These are phyloP conservation scores for Acanthisitta chloris DNA, from an alignment of 2,113 vertebrate species.

Conservation along the genomic window DNA sequence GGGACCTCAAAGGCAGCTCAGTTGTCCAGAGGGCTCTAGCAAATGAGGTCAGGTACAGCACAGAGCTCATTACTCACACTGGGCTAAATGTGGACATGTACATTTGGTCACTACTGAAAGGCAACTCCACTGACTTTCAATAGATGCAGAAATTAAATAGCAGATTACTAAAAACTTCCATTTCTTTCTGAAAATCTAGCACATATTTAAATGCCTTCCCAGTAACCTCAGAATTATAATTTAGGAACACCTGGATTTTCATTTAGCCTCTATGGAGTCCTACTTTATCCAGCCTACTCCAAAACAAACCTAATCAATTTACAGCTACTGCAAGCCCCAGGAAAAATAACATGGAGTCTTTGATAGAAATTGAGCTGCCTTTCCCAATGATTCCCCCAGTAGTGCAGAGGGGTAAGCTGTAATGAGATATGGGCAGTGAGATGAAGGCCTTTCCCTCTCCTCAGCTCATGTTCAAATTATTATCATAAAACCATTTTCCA, in stretches of 20 bases:
- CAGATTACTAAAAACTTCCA: background rate
- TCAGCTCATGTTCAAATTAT: background rate
- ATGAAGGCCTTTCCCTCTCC: background rate
- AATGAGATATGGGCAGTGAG: background rate
- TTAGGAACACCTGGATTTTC: background rate
- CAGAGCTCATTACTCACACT: background rate
- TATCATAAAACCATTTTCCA: conserved; percentile 36
- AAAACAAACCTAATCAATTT: background rate
- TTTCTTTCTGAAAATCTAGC: background rate
- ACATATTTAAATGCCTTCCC: background rate
- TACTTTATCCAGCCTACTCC: background rate
- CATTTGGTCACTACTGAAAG: background rate
- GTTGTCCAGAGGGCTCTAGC: background rate
- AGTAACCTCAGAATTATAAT: background rate
- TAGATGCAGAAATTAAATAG: background rate
- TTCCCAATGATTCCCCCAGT: background rate
- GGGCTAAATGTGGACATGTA: background rate
- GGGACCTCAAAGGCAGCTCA: background rate
- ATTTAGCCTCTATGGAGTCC: background rate
- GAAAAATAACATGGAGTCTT: background rate
- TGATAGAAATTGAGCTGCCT: background rate
- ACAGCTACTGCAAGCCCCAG: background rate
- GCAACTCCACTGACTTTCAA: background rate
- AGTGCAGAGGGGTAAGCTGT: background rate
- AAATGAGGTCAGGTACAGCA: background rate